Evolutionary conservation across 2,797 vertebrate genomes (phyloP).

Genomic region (Sparus aurata): DNA sequence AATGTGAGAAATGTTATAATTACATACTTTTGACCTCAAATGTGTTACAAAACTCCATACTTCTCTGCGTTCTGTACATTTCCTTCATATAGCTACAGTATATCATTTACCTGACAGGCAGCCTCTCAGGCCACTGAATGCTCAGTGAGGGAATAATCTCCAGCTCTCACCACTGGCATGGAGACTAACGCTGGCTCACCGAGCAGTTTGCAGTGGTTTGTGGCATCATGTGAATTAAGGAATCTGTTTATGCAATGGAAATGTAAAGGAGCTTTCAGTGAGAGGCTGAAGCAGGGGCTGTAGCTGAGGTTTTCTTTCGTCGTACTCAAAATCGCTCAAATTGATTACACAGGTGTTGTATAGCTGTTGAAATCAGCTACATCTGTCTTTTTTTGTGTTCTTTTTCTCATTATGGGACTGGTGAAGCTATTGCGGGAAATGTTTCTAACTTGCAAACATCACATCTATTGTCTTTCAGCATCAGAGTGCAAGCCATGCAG

Average conservation of each 20-base stretch:
- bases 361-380: slow-evolving; percentile 23
- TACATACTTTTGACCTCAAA: slow-evolving; percentile 2
- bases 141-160: slow-evolving; percentile 44
- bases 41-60: not conserved
- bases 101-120: slow-evolving; percentile 9
- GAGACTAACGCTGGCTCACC: slow-evolving; percentile 54
- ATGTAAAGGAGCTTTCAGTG: slow-evolving; percentile 65
- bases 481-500: slow-evolving; percentile 91
- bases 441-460: slow-evolving; percentile 22
- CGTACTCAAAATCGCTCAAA: slow-evolving; percentile 2
- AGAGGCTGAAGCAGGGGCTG: slow-evolving; percentile 35
- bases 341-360: slow-evolving; percentile 38
- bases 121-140: slow-evolving; percentile 30
- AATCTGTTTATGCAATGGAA: slow-evolving; percentile 77
- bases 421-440: not conserved
- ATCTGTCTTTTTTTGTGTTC: not conserved
- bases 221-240: slow-evolving; percentile 65
- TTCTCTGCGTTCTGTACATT: not conserved
- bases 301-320: slow-evolving; percentile 22
- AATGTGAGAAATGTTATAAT: slow-evolving; percentile 7
- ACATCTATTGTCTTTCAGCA: slow-evolving; percentile 74
- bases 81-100: not conserved
- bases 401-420: slow-evolving; percentile 32
- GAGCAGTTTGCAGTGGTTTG: slow-evolving; percentile 60
- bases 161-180: slow-evolving; percentile 47